Conservation (phyloP, 2,113 vertebrate genomes). For the Bubo bubo region DNA sequence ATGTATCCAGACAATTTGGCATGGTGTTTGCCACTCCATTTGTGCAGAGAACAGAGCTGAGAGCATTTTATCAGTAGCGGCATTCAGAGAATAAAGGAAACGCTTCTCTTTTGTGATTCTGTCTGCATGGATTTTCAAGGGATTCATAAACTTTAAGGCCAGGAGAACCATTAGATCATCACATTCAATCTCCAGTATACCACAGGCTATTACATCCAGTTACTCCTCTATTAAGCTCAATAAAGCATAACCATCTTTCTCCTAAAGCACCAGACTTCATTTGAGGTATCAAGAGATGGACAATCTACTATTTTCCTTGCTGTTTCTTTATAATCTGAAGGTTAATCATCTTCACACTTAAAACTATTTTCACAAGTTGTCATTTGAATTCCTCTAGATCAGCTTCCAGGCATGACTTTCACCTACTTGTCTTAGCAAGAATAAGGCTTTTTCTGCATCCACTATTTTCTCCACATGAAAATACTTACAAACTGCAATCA, state of each 20-base stretch:
- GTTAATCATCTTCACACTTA: not conserved
- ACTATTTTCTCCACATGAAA: not conserved
- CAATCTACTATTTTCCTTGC: not conserved
- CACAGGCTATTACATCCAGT: slow-evolving; percentile 11
- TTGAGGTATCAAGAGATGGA: not conserved
- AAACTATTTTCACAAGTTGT: not conserved
- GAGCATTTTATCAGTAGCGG: not conserved
- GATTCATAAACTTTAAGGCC: slow-evolving; percentile 23
- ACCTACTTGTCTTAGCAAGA: not conserved
- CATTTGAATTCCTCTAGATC: not conserved
- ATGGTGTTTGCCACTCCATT: not conserved
- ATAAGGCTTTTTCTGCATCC: not conserved
- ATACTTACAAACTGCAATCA: not conserved
- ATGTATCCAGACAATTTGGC: not conserved
- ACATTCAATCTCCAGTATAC: not conserved
- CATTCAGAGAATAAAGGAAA: not conserved
- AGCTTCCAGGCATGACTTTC: not conserved
- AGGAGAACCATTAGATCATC: slow-evolving; percentile 22
- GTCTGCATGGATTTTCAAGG: not conserved
- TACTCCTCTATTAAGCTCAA: slow-evolving; percentile 20
- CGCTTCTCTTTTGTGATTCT: not conserved
- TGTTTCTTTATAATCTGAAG: not conserved
- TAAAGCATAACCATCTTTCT: not conserved
- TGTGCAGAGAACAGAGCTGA: not conserved
- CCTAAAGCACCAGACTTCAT: not conserved